phyloP scores from a whole-genome alignment of 1,140 invertebrate genomes.

The Myzus persicae region DNA sequence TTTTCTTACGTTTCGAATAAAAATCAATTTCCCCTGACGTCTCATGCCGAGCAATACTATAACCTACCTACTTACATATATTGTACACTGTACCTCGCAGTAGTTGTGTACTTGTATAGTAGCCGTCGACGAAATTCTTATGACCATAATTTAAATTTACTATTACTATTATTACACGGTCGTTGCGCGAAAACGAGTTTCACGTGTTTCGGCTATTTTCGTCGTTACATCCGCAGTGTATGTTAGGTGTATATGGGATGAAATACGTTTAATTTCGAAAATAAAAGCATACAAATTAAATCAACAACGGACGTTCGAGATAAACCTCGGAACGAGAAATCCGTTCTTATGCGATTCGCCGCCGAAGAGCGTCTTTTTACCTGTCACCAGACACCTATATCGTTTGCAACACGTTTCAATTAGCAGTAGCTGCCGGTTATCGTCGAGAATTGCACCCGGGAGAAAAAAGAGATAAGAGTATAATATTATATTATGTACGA shows the following conservation, averaged over 20 bases:
- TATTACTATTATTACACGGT: not conserved
- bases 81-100: not conserved
- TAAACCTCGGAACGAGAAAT: not conserved
- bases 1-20: slow-evolving; percentile 1
- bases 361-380: not conserved
- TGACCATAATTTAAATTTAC: not conserved
- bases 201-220: not conserved
- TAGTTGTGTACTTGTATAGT: not conserved
- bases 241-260: not conserved
- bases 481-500: no score
- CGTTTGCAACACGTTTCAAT: not conserved
- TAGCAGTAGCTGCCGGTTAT: not conserved
- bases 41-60: not conserved
- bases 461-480: not conserved
- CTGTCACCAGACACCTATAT: not conserved
- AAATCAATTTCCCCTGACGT: slow-evolving; percentile 25
- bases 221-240: not conserved
- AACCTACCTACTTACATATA: not conserved
- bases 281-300: not conserved
- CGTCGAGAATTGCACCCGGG: not conserved
- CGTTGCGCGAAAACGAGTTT: not conserved
- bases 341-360: not conserved
- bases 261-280: slow-evolving; percentile 9
- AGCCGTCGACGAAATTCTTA: not conserved
- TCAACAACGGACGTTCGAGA: not conserved